Base-by-base conservation (phyloP, 2,888 invertebrate genomes). In the Nymphalis urticae region DNA sequence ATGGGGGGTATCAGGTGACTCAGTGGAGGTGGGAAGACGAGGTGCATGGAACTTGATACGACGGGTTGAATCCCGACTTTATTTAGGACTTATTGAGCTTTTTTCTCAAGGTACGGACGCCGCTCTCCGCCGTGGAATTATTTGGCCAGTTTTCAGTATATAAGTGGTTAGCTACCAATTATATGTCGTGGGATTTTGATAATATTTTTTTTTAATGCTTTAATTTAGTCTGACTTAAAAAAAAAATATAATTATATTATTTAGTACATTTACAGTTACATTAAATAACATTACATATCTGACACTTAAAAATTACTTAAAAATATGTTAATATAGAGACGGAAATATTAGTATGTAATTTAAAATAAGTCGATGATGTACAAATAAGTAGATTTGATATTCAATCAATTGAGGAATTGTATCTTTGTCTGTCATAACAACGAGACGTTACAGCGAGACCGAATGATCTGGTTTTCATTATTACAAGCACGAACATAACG, bases 1-100 rank as follows among this genome's bases (percentile, higher is more conserved):
- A 79, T 76, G 73, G 75, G 66, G 69, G 48, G 71, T 75, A 77
- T 80, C 80, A 71, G 76, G 75, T 79, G 74, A 73, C 75, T 54
- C 36, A 21, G 48, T 17, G 70, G 70, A 71, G 71, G 64, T 69
- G 74, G 68, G 75, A 76, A 75, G 54, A 48, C 42, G 68, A 72
- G 72, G 68, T 72, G 69, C 69, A 61, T 27, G 66, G 51, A 59
- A 64, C 64, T 62, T 62, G 72, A 76, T 69, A 69, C 72, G 42
- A 42, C 53, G 69, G 70, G 59, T 63, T 54, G 51, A 50, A 42
- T 32, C 61, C n/a, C 51, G 51, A 51, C 56, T 65, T 63, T 64
- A 21, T 64, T 53, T 66, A 71, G 64, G 64, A 62, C 17, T 32
- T 56, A 66, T 72, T 71, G 66, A 66, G 61, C 69, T 76, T 75